A percentile compares a stretch with the other conserved stretches of the same genome.
phyloP scores from a whole-genome alignment of 2,888 invertebrate genomes.

The Cheilosia pagana region DNA sequence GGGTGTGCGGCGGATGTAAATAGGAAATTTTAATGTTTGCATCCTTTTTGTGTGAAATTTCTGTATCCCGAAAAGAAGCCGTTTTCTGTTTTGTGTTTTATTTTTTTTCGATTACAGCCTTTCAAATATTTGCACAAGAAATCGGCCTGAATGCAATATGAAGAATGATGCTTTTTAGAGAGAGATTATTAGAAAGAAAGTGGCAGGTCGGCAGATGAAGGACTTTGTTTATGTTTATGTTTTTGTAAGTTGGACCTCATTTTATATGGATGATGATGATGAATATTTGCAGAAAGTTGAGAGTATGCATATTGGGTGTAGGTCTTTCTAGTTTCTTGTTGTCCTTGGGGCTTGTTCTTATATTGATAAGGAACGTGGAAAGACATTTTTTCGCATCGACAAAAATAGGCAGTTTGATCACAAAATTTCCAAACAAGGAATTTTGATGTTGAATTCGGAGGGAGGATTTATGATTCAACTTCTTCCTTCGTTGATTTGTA shows the following conservation, averaged over 20 bases:
- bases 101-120: conserved; percentile 75
- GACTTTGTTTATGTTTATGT: neutral
- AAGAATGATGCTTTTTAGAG: conserved; percentile 1
- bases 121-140: conserved; percentile 76
- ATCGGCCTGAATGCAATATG: conserved; percentile 61
- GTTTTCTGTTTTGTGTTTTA: neutral
- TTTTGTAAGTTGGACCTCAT: conserved; percentile 42
- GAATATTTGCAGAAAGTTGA: neutral
- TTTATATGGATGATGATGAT: neutral
- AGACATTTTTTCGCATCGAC: too few species aligned
- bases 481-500: too few species aligned
- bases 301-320: too few species aligned
- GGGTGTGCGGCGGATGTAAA: conserved; percentile 59
- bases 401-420: too few species aligned
- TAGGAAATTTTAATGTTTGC: conserved; percentile 33
- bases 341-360: too few species aligned
- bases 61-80: neutral
- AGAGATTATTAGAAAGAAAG: neutral
- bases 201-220: conserved; percentile 8
- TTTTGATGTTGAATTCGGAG: too few species aligned
- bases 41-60: conserved; percentile 12
- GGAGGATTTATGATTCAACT: too few species aligned
- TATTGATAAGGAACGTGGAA: too few species aligned
- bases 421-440: too few species aligned
- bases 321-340: too few species aligned